Evolutionary conservation across 2,888 invertebrate genomes (phyloP).

Genomic region (Pammene fasciana): DNA sequence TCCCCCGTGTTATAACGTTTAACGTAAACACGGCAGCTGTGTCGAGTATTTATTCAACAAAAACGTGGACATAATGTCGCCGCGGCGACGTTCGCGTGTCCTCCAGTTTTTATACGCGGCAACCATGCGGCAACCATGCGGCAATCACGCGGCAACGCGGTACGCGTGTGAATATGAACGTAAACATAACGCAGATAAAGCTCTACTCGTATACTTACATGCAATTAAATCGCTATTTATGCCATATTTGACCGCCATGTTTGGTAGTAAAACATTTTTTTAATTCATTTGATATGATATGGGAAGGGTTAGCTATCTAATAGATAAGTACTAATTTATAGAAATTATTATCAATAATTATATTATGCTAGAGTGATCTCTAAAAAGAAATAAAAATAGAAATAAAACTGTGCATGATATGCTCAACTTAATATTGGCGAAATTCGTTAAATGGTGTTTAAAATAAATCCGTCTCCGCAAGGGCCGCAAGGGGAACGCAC

Average conservation of each 20-base stretch:
- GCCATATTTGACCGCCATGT: not conserved
- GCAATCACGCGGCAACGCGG: not conserved
- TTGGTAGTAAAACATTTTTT: too few relatives aligned
- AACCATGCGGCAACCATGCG: not conserved
- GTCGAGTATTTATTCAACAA: constrained; percentile 21
- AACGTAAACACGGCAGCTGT: constrained; percentile 6
- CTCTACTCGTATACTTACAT: not conserved
- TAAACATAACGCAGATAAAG: constrained; percentile 1
- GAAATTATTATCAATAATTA: too few relatives aligned
- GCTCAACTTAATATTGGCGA: too few relatives aligned
- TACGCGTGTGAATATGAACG: constrained; percentile 5
- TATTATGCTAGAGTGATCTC: too few relatives aligned
- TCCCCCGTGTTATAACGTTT: not conserved
- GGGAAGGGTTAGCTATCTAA: too few relatives aligned
- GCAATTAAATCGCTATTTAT: not conserved
- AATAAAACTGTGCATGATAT: too few relatives aligned
- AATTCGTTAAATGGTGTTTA: too few relatives aligned
- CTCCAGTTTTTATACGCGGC: constrained; percentile 7
- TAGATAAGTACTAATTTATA: too few relatives aligned
- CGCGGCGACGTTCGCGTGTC: not conserved
- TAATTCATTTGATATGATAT: too few relatives aligned
- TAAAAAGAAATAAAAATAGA: too few relatives aligned
- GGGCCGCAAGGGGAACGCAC: too few relatives aligned
- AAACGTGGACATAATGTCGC: constrained; percentile 4
- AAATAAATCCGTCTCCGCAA: too few relatives aligned